Base-by-base conservation (phyloP, 2,888 invertebrate genomes). In the Bibio marci region DNA sequence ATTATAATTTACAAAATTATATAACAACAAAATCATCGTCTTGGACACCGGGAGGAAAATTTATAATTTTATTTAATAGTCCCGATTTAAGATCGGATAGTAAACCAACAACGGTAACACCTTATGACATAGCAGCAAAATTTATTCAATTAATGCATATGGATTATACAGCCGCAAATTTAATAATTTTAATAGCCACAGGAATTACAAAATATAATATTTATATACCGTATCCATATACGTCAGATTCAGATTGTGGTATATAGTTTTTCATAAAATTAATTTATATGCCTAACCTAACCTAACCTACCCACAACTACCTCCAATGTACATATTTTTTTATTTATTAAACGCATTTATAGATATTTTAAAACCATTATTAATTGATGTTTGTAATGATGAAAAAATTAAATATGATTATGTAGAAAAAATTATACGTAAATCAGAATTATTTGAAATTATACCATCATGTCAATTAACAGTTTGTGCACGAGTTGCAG, bases 381-480 rank as follows among this genome's bases (percentile, higher is more conserved):
- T 33, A n/a, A 28, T 41, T 27, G 41, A 38, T 7, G 15, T 15
- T 11, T 44, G 42, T 26, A 15, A 19, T 17, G 31, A 35, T 34
- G 44, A 41, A 1, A 28, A 17, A 11, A 13, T 43, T 15, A n/a
- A 27, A 25, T 13, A 35, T 19, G n/a, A 13, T 4, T 4, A 15
- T 14, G 4, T 37, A 2, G 35, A 28, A 35, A n/a, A 15, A 12
- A 14, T n/a, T 14, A 12, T 42, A 4, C 11, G 32, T 14, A 18
- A 27, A 13, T 12, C 51, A 25, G 57, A 50, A 48, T 38, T 64
- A 27, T 62, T 63, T 2, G 43, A 46, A 1, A 52, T 62, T 41
- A 61, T 70, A 50, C 48, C 50, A 6, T 64, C 67, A 27, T 72
- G 72, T 45, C 50, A 52, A 4, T 52, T 71, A 34, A 53, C 59